Evolutionary conservation across 2,797 vertebrate genomes (phyloP), one percentile per base, ranked within the genome.

Genomic region (Argya squamiceps): DNA sequence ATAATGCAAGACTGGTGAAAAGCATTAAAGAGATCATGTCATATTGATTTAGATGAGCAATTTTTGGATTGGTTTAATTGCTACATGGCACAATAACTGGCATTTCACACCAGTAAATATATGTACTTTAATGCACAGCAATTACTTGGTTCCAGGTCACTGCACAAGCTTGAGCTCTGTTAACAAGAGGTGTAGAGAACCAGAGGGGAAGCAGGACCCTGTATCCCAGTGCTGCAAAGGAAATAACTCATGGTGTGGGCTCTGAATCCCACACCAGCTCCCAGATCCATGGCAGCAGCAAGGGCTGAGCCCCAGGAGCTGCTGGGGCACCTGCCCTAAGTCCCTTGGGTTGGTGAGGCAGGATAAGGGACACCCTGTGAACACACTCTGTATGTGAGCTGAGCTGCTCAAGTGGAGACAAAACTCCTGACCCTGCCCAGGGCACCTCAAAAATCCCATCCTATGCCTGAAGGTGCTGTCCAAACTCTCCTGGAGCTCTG

Each of bases 381-480:
- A 6, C 16, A 30, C 2, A 0, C 5, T 26, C 12, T 20, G n/a
- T n/a, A n/a, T n/a, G n/a, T n/a, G n/a, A 71, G 27, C 47, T 81
- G 32, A 81, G n/a, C n/a, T 43, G 4, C 50, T 68, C 46, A 10
- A 24, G 11, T 0, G 3, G 6, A 6, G 20, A 47, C 17, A 49
- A 43, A 84, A 15, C n/a, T n/a, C 23, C 36, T 49, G 27, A 0
- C 4, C 20, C 50, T 50, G 20, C 49, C 7, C 58, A 64, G 36
- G 18, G 23, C 44, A 64, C 10, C 11, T n/a, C 44, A 52, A 1
- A 3, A 30, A 39, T 5, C 24, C 44, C 79, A 22, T 0, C 50
- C 21, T 14, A 49, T 44, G 23, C 36, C 79, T 43, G 17, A 6
- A 13, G 34, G 56, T 1, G 0, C 0, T 26, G 15, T 19, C 37